phyloP scores from a whole-genome alignment of 2,888 invertebrate species.

The Aphidius colemani region DNA sequence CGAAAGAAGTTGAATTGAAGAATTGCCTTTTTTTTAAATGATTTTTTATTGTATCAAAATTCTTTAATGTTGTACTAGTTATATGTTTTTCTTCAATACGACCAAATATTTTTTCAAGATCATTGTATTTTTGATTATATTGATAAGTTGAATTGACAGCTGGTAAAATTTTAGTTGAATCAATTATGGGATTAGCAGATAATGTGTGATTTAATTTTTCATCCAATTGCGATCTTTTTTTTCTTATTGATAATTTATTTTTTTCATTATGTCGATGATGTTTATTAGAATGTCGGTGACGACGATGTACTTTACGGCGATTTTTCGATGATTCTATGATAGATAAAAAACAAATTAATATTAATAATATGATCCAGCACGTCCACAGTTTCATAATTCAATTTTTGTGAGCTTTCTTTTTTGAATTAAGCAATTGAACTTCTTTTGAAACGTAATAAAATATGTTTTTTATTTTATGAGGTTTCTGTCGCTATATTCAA shows the following conservation, averaged over 20 bases:
- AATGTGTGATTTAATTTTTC: conserved; percentile 8
- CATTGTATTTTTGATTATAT: neutral
- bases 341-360: no score
- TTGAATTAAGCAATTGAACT: no score
- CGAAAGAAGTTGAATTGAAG: neutral
- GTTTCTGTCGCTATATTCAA: no score
- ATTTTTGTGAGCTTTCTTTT: no score
- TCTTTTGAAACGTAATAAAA: no score
- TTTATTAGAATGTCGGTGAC: neutral
- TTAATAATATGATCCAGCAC: no score
- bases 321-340: no score
- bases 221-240: conserved; percentile 8
- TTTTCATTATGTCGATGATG: conserved; percentile 6
- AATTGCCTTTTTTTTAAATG: conserved; percentile 1
- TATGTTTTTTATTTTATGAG: no score
- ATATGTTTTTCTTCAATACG: conserved; percentile 20
- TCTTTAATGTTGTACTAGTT: neutral
- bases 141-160: no score
- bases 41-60: conserved; percentile 4
- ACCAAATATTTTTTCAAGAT: conserved; percentile 27
- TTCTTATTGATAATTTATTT: conserved; percentile 4
- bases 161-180: neutral
- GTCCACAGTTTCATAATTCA: no score
- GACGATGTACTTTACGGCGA: no score
- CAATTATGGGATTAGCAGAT: neutral